A percentile compares a stretch with the other conserved stretches of the same genome.
Conservation (phyloP, 2,113 vertebrate genomes). For the Promerops cafer region DNA sequence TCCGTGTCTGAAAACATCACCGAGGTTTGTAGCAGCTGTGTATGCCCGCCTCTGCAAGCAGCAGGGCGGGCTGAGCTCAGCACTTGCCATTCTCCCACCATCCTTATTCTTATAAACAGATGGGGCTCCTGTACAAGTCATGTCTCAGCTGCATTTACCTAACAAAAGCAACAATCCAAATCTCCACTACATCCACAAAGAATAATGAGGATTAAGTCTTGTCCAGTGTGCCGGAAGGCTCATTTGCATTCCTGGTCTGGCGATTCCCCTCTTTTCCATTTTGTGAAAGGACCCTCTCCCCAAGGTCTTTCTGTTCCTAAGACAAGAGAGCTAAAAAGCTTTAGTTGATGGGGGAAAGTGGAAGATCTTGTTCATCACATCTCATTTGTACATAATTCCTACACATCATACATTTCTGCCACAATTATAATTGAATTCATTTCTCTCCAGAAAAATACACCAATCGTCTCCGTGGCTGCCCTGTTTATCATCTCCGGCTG, state of each 20-base stretch:
- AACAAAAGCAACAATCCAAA: slow-evolving; percentile 14
- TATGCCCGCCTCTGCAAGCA: not conserved
- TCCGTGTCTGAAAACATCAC: not conserved
- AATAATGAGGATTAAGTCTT: slow-evolving; percentile 6
- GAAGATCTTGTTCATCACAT: not conserved
- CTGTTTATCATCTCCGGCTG: not conserved
- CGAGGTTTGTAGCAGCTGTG: fast-evolving
- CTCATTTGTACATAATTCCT: not conserved
- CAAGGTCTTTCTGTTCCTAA: not conserved
- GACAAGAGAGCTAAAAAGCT: not conserved
- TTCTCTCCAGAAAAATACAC: not conserved
- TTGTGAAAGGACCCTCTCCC: not conserved
- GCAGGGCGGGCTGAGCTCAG: not conserved
- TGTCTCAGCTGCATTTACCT: not conserved
- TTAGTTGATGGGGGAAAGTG: not conserved
- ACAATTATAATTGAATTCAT: slow-evolving; percentile 9
- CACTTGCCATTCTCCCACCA: not conserved
- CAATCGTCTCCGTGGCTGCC: not conserved
- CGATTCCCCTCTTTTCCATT: not conserved
- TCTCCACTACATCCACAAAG: not conserved
- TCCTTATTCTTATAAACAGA: not conserved
- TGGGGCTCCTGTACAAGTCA: not conserved
- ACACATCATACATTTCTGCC: not conserved
- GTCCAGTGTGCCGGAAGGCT: not conserved
- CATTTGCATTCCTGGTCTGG: slow-evolving; percentile 17